phyloP scores from a whole-genome alignment of 2,888 invertebrate species.

The Leptopilina syphax region DNA sequence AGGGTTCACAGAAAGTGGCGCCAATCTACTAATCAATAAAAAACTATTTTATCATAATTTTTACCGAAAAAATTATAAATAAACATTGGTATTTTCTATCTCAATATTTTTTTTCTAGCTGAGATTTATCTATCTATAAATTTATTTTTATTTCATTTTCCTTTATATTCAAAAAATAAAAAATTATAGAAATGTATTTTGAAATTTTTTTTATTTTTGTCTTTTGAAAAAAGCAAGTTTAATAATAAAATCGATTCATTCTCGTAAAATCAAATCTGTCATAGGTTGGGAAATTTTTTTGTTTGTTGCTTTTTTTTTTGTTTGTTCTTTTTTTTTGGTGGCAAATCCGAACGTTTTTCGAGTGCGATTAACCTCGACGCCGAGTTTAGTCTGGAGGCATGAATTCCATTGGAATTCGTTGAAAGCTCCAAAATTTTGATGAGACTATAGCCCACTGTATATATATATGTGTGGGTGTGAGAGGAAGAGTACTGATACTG shows the following conservation, averaged over 20 bases:
- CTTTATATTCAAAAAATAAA: too few species aligned
- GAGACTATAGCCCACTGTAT: conserved; percentile 61
- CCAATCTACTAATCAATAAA: conserved; percentile 50
- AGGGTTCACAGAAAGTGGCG: conserved; percentile 70
- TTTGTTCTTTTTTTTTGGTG: conserved; percentile 5
- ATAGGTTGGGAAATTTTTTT: neutral
- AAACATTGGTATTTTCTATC: too few species aligned
- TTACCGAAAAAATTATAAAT: too few species aligned
- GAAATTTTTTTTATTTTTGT: neutral
- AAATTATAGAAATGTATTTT: too few species aligned
- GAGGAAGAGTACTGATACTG: conserved; percentile 72
- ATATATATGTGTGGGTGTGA: conserved; percentile 29
- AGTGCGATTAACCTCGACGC: conserved; percentile 57
- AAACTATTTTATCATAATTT: neutral
- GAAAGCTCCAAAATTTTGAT: conserved; percentile 71
- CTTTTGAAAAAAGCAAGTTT: neutral
- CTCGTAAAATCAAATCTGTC: conserved; percentile 20
- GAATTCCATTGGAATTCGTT: conserved; percentile 71
- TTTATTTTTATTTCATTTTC: too few species aligned
- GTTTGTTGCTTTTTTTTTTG: too few species aligned
- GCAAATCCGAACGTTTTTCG: conserved; percentile 49
- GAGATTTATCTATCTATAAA: too few species aligned
- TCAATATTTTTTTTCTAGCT: too few species aligned
- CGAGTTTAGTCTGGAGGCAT: conserved; percentile 60
- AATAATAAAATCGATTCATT: conserved; percentile 2